These are phyloP conservation scores for Euproctis similis DNA, from an alignment of 2,888 invertebrate species.

Conservation along the genomic window DNA sequence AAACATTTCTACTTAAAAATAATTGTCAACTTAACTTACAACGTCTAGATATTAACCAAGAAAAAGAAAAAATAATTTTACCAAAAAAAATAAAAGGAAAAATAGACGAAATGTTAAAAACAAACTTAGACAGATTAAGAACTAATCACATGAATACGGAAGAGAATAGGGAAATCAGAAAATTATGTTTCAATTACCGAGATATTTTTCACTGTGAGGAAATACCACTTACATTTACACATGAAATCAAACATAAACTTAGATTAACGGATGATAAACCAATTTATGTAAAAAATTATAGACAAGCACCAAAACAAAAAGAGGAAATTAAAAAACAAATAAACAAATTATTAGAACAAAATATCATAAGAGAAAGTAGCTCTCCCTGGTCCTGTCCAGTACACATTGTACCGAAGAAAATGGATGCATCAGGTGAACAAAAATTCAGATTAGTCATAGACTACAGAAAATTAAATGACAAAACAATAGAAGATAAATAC, in stretches of 20 bases:
- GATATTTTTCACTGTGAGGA: conserved; percentile 33
- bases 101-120: conserved; percentile 3
- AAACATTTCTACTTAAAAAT: conserved; percentile 8
- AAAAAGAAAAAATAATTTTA: no score
- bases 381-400: no score
- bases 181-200: conserved; percentile 24
- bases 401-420: no score
- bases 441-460: conserved; percentile 8
- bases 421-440: conserved; percentile 4
- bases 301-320: conserved; percentile 10
- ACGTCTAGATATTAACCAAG: no score
- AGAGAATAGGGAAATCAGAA: conserved; percentile 21
- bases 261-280: conserved; percentile 17
- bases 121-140: conserved; percentile 13
- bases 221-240: conserved; percentile 27
- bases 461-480: no score
- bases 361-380: no score
- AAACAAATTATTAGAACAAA: no score
- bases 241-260: conserved; percentile 34
- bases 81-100: conserved; percentile 1
- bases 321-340: conserved; percentile 8
- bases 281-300: conserved; percentile 14
- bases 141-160: conserved; percentile 25
- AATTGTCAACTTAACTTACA: conserved; percentile 5
- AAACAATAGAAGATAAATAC: conserved; percentile 22